Percentiles rank a stretch among this genome's conserved stretches.
These are phyloP conservation scores for Hystrix brachyura DNA, from an alignment of 2,113 vertebrate species.

Conservation along the genomic window DNA sequence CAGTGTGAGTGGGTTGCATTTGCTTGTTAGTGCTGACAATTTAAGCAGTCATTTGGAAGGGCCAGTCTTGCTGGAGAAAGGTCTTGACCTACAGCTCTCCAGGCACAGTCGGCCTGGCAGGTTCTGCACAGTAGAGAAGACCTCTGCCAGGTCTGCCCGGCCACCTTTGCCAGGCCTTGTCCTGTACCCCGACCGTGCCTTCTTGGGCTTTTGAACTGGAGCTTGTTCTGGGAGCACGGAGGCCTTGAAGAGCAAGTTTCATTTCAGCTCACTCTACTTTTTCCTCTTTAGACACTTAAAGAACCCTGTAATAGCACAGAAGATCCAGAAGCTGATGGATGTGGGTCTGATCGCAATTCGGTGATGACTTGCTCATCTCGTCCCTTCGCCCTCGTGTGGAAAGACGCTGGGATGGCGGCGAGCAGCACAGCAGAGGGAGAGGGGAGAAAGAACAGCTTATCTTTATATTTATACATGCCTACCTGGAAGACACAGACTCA, in stretches of 20 bases:
- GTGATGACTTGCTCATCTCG: constrained; percentile 87
- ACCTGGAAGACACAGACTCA: constrained; percentile 16
- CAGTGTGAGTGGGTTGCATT: accelerated
- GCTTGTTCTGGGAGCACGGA: not conserved
- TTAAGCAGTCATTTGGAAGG: not conserved
- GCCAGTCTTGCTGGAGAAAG: not conserved
- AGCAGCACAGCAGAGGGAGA: constrained; percentile 55
- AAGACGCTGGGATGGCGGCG: constrained; percentile 74
- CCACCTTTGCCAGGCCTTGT: accelerated
- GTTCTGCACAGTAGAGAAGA: not conserved
- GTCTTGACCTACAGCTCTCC: not conserved
- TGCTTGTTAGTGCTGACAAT: accelerated
- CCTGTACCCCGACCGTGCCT: not conserved
- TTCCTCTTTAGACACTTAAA: constrained; percentile 92
- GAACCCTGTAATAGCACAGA: constrained; percentile 97
- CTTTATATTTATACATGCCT: constrained; percentile 75
- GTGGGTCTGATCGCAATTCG: constrained; percentile 96
- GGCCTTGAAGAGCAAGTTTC: not conserved
- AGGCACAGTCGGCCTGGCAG: not conserved
- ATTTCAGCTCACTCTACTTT: not conserved
- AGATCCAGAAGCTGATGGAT: constrained; percentile 98
- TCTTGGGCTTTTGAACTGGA: too few species aligned
- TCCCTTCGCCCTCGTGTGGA: constrained; percentile 59
- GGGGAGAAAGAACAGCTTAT: not conserved
- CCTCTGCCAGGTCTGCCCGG: not conserved